Evolutionary conservation across 2,797 vertebrate genomes (phyloP).

Genomic region (Alexandromys oeconomus): DNA sequence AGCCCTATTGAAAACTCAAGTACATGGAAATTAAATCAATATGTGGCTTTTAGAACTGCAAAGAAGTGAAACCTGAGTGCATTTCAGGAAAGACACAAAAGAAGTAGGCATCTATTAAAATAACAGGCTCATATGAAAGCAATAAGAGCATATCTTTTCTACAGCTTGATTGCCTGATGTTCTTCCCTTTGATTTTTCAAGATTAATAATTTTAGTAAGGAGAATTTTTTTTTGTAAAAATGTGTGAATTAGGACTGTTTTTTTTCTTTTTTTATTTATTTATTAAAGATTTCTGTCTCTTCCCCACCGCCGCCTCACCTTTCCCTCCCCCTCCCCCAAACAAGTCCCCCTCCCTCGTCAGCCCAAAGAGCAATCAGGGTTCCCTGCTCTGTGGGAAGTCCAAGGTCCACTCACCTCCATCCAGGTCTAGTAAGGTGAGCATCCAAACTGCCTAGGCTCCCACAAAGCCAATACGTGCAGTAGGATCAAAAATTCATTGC

Average conservation of each 20-base stretch:
- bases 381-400: too few species aligned
- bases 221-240: conserved; percentile 39
- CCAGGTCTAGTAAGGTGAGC: too few species aligned
- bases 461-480: too few species aligned
- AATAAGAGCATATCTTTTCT: conserved; percentile 55
- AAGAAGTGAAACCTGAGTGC: conserved; percentile 84
- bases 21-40: conserved; percentile 84
- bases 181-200: conserved; percentile 65
- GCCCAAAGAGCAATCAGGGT: too few species aligned
- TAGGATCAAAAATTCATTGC: too few species aligned
- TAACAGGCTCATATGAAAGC: conserved; percentile 62
- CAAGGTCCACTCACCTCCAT: too few species aligned
- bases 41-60: conserved; percentile 81
- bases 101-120: conserved; percentile 85
- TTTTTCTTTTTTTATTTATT: background rate
- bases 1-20: conserved; percentile 78
- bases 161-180: conserved; percentile 65
- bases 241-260: conserved; percentile 35
- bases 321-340: too few species aligned
- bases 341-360: too few species aligned
- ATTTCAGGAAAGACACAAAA: conserved; percentile 83
- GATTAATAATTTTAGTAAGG: conserved; percentile 45
- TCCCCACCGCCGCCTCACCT: too few species aligned
- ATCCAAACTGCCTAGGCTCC: too few species aligned
- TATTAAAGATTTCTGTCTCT: too few species aligned